A percentile compares a stretch with the other conserved stretches of the same genome.
These are phyloP conservation scores for Molanna angustata DNA, from an alignment of 2,888 invertebrate genomes.

Conservation along the genomic window DNA sequence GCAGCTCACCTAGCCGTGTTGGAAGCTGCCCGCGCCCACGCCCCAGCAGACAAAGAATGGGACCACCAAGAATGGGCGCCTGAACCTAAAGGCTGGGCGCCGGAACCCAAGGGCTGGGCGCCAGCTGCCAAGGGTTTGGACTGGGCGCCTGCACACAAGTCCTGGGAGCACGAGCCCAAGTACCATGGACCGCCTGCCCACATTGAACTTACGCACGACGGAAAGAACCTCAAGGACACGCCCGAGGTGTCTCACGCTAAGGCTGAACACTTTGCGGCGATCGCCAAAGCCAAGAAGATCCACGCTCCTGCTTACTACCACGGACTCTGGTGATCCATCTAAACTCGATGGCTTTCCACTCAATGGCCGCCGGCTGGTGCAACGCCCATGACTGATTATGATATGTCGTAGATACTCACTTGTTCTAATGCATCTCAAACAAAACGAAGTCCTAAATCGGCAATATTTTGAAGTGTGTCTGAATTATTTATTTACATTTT, in stretches of 20 bases:
- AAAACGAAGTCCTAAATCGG: not conserved
- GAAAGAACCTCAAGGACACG: constrained; percentile 54
- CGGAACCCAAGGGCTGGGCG: constrained; percentile 7
- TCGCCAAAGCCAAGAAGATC: constrained; percentile 43
- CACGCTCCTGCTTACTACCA: constrained; percentile 8
- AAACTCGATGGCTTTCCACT: not conserved
- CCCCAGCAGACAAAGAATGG: constrained; percentile 8
- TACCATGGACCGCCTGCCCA: constrained; percentile 52
- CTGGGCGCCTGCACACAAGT: constrained; percentile 6
- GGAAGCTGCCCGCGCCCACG: constrained; percentile 34
- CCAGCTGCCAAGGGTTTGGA: constrained; percentile 7
- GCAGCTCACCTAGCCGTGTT: constrained; percentile 54
- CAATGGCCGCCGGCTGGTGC: not conserved
- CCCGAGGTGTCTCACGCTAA: constrained; percentile 55
- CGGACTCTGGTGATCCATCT: constrained; percentile 8
- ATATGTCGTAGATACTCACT: too few relatives aligned
- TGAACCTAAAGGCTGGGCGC: constrained; percentile 4
- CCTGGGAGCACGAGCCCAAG: constrained; percentile 26
- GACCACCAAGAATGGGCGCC: not conserved
- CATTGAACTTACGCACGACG: constrained; percentile 53
- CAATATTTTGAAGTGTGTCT: too few relatives aligned
- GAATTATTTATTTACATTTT: too few relatives aligned
- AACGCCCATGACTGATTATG: constrained; percentile 13
- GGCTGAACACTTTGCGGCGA: constrained; percentile 50
- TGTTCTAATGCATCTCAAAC: constrained; percentile 1